These are phyloP conservation scores for Trogon surrucura DNA, from an alignment of 2,113 vertebrate species.

Conservation along the genomic window DNA sequence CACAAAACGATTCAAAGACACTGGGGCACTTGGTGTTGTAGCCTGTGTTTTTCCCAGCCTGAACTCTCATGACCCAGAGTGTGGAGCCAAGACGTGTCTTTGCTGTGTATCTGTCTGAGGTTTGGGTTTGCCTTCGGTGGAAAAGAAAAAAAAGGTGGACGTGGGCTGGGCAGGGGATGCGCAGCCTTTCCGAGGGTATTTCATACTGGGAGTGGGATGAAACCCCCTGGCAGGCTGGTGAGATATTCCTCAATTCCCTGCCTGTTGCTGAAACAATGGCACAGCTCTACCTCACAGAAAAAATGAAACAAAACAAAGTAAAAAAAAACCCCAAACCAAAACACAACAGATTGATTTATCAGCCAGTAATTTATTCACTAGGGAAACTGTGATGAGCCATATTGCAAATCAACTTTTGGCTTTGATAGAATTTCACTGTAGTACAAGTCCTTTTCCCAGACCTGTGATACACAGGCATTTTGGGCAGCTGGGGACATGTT, in stretches of 20 bases:
- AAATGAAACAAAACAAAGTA: background rate
- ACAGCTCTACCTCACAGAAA: background rate
- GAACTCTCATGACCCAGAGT: background rate
- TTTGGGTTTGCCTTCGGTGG: background rate
- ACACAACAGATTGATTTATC: background rate
- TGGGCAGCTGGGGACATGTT: background rate
- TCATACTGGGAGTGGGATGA: background rate
- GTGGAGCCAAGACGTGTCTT: background rate
- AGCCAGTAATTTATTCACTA: background rate
- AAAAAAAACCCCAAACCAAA: background rate
- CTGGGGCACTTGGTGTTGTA: background rate
- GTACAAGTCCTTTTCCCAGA: background rate
- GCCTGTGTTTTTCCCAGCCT: background rate
- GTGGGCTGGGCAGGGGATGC: background rate
- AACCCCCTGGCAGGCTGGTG: background rate
- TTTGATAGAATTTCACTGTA: background rate
- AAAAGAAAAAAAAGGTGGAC: background rate
- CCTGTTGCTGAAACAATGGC: background rate
- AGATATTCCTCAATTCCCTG: background rate
- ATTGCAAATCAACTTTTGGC: background rate
- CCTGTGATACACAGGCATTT: background rate
- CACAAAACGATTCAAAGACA: background rate
- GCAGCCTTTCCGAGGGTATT: background rate
- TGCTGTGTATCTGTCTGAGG: background rate
- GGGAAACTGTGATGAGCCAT: background rate